Base-by-base conservation (phyloP, 2,113 vertebrate species). In the Globicephala melas region DNA sequence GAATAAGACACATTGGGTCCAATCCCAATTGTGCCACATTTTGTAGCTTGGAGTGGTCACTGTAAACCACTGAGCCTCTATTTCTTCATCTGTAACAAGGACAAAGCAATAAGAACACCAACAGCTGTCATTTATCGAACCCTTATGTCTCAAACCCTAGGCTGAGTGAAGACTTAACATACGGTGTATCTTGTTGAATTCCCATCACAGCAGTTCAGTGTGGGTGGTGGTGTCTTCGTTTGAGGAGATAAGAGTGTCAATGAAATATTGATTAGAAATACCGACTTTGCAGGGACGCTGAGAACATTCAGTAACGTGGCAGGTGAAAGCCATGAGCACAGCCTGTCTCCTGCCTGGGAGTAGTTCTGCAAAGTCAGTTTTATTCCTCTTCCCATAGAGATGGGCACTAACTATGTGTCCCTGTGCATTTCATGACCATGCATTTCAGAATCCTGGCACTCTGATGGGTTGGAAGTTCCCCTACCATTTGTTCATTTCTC, bases 341-440 rank as follows among this genome's bases (percentile, higher is more conserved):
- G 21, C 12, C 41, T 11, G 6, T 8, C n/a, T 31, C 21, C 50
- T 25, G 9, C 68, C 31, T 4, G 9, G 13, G 31, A 26, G 18
- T 2, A 15, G 23, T 14, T 77, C 9, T n/a, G 44, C 62, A 28
- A 79, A 70, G 62, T 41, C 13, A 10, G 15, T 65, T 38, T 80
- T 25, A 10, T n/a, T 25, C 12, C 41, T 70, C 44, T 77, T 68
- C 6, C 93, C 18, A 5, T 8, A 36, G 87, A 79, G n/a, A 20
- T 4, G 9, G 47, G 47, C 5, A 23, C 20, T 65, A 15, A 20
- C 20, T 28, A 0, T 11, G 11, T 17, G 5, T 55, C 60, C 58
- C 23, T 18, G 6, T 41, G 23, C 0, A 1, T 9, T 15, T 36
- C n/a, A 1, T 58, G n/a, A 84, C 41, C 2, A 1, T 11, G 81